These are phyloP conservation scores for Drosophila trapezifrons DNA, from an alignment of 1,140 invertebrate species.

Conservation along the genomic window DNA sequence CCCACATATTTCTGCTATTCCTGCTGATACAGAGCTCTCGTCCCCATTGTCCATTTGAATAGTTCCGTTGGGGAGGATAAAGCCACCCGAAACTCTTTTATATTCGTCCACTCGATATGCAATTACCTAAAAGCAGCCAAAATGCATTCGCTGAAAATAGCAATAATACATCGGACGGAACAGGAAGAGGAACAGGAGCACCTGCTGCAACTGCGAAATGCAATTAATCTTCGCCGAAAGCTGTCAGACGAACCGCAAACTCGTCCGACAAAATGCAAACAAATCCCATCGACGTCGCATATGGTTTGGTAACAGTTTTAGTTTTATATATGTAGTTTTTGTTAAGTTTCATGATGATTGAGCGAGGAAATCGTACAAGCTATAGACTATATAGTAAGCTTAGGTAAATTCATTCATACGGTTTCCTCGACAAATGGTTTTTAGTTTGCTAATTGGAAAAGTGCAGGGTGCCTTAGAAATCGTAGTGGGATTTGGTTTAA, in stretches of 20 bases:
- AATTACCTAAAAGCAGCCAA: constrained; percentile 35
- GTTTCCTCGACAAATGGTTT: constrained; percentile 32
- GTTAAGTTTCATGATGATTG: constrained; percentile 53
- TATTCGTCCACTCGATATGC: constrained; percentile 17
- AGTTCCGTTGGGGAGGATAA: not conserved
- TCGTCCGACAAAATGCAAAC: constrained; percentile 28
- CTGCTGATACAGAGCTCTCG: not conserved
- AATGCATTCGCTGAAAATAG: constrained; percentile 34
- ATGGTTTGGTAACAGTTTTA: constrained; percentile 17
- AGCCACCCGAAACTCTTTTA: constrained; percentile 1
- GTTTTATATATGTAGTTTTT: constrained; percentile 29
- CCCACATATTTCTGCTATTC: not conserved
- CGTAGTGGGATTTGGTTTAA: not conserved
- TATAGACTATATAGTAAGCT: not conserved
- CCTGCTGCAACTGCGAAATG: constrained; percentile 41
- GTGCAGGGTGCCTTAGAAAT: not conserved
- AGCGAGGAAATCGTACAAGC: constrained; percentile 6
- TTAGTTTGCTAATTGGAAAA: not conserved
- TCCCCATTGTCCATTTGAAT: not conserved
- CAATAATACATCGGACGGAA: constrained; percentile 10
- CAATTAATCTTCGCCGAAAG: constrained; percentile 64
- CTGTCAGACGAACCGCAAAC: constrained; percentile 47
- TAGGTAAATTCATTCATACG: constrained; percentile 7
- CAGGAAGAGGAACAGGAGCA: constrained; percentile 16
- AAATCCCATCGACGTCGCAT: constrained; percentile 31